These are phyloP conservation scores for Carcharodon carcharias DNA, from an alignment of 2,797 vertebrate genomes.

Conservation along the genomic window DNA sequence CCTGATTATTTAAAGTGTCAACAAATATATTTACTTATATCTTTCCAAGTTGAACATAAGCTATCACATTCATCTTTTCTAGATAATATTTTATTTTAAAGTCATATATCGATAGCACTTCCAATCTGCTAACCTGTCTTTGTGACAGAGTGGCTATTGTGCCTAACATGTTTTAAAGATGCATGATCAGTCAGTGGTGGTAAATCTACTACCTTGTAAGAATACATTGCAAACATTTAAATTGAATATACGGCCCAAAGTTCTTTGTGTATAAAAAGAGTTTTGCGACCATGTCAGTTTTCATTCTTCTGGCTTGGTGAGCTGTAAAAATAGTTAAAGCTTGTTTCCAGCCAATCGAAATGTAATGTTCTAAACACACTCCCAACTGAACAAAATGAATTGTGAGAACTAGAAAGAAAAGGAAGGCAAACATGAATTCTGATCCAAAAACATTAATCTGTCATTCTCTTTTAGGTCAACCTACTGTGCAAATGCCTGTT, in stretches of 20 bases:
- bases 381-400: background rate
- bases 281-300: background rate
- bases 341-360: background rate
- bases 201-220: background rate
- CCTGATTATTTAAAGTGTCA: background rate
- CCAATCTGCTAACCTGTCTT: background rate
- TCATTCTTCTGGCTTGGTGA: background rate
- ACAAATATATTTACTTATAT: background rate
- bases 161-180: background rate
- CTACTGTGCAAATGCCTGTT: background rate
- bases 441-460: background rate
- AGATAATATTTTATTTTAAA: conserved; percentile 6
- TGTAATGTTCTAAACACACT: background rate
- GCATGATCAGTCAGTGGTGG: background rate
- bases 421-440: background rate
- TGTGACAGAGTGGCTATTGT: background rate
- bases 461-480: background rate
- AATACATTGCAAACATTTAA: background rate
- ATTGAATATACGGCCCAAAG: background rate
- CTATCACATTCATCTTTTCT: background rate
- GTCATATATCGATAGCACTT: background rate
- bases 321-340: background rate
- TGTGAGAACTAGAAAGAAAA: background rate
- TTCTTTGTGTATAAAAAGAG: background rate
- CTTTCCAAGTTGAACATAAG: background rate